These are phyloP conservation scores for Pelosia muscerda DNA, from an alignment of 2,888 invertebrate species.

Conservation along the genomic window DNA sequence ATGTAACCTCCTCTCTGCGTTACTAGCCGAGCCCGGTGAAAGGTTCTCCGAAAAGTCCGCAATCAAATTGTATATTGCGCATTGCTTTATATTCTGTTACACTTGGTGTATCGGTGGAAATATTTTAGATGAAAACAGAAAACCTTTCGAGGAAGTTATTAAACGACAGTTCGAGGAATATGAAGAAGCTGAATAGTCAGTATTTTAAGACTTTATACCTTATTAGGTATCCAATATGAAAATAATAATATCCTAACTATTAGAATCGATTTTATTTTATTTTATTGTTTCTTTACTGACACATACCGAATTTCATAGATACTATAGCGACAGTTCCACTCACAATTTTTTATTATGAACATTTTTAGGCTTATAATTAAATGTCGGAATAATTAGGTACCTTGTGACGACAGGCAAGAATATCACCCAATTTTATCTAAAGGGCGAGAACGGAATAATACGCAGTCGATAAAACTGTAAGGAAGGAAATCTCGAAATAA, in stretches of 20 bases:
- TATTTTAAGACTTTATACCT: slow-evolving; percentile 23
- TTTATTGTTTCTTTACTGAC: no score
- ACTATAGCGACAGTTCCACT: no score
- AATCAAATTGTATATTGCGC: slow-evolving; percentile 89
- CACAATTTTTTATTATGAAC: no score
- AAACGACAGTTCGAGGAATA: slow-evolving; percentile 90
- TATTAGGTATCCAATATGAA: neutral
- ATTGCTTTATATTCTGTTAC: slow-evolving; percentile 93
- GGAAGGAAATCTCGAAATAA: no score
- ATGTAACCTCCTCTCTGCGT: slow-evolving; percentile 90
- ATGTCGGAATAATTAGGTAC: no score
- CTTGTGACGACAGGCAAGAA: no score
- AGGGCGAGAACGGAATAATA: no score
- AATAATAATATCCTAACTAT: neutral
- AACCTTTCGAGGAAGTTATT: slow-evolving; percentile 90
- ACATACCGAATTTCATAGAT: no score
- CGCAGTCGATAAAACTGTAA: no score
- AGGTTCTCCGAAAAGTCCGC: slow-evolving; percentile 88
- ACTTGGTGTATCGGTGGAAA: slow-evolving; percentile 96
- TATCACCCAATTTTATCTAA: no score
- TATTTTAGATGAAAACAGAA: slow-evolving; percentile 89
- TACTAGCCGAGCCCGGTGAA: slow-evolving; percentile 88
- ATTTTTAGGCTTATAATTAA: no score
- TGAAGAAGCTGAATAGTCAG: slow-evolving; percentile 87
- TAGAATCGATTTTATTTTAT: no score